Percentiles rank a stretch among this genome's conserved stretches.
Conservation (phyloP, 2,888 invertebrate species). For the Caenorhabditis virilis region DNA sequence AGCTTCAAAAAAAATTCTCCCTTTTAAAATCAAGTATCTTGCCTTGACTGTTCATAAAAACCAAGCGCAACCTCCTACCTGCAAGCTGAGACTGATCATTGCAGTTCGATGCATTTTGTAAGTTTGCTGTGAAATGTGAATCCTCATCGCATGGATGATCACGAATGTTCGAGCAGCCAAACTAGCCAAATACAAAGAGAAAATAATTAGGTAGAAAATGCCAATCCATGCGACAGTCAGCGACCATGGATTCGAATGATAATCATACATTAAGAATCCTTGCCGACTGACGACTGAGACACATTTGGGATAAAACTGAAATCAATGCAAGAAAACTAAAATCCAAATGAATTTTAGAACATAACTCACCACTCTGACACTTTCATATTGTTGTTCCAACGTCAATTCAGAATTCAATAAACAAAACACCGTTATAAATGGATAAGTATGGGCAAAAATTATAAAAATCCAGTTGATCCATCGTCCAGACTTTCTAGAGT, state of each 20-base stretch:
- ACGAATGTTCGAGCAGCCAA: neutral
- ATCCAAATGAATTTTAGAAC: neutral
- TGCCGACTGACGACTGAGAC: neutral
- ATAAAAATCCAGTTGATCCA: neutral
- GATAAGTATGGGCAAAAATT: constrained; percentile 15
- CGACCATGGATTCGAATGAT: neutral
- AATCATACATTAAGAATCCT: neutral
- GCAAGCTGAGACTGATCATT: neutral
- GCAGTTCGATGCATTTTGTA: neutral
- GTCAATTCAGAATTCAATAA: constrained; percentile 8
- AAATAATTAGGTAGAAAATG: constrained; percentile 7
- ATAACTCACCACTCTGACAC: constrained; percentile 3
- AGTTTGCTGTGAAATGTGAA: neutral
- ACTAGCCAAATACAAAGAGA: constrained; percentile 3
- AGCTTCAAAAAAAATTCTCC: too few relatives aligned
- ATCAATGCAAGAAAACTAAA: neutral
- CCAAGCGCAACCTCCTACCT: too few relatives aligned
- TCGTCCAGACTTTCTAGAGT: too few relatives aligned
- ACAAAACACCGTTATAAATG: constrained; percentile 8
- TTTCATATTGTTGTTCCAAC: constrained; percentile 10
- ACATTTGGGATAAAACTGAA: neutral
- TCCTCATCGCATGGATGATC: neutral
- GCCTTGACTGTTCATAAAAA: too few relatives aligned
- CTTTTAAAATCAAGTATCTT: too few relatives aligned
- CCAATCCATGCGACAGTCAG: neutral